phyloP scores from a whole-genome alignment of 2,113 vertebrate genomes.

The Toxostoma redivivum region DNA sequence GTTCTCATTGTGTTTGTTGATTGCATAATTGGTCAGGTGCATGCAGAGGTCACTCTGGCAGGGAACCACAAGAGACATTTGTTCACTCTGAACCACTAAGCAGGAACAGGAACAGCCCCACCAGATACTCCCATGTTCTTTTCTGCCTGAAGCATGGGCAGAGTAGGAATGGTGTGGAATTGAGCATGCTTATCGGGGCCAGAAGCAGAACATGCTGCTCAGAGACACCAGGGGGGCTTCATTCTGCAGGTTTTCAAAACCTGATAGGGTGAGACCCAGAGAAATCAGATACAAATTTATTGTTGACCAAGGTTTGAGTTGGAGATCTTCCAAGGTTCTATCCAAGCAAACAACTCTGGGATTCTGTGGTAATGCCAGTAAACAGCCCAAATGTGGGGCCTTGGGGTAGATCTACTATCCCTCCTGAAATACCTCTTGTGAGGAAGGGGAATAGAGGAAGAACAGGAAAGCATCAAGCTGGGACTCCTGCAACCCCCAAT shows the following conservation, averaged over 20 bases:
- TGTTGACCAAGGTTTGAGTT: not conserved
- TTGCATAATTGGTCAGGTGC: conserved; percentile 81
- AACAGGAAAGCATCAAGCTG: not conserved
- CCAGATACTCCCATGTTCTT: not conserved
- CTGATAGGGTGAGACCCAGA: not conserved
- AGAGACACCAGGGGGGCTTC: not conserved
- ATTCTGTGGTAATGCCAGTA: not conserved
- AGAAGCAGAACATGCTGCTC: not conserved
- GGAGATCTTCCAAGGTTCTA: not conserved
- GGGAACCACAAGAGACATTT: not conserved
- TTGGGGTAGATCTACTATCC: not conserved
- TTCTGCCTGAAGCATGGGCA: not conserved
- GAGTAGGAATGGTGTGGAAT: not conserved
- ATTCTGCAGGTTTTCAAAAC: not conserved
- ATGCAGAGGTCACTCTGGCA: conserved; percentile 75
- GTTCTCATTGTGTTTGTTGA: conserved; percentile 77
- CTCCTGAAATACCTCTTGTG: not conserved
- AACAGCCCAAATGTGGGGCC: not conserved
- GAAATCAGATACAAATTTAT: not conserved
- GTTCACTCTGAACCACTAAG: not conserved
- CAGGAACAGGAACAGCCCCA: not conserved
- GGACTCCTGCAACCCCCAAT: not conserved
- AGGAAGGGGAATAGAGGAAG: not conserved
- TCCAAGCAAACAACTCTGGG: not conserved
- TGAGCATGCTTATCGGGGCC: fast-evolving